Conservation (phyloP, 2,113 vertebrate genomes). For the Chloebia gouldiae region DNA sequence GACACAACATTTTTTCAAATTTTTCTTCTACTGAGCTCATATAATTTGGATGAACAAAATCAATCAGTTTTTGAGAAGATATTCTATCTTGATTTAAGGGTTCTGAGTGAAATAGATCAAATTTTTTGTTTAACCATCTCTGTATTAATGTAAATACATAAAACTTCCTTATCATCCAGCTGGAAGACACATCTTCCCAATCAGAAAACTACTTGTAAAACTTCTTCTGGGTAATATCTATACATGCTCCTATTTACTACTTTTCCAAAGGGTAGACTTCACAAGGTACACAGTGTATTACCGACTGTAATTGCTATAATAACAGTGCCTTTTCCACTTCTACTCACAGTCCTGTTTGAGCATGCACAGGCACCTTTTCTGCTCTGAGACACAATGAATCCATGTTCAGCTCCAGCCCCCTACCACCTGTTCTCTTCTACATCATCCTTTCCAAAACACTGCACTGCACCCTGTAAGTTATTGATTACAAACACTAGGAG, state of each 20-base stretch:
- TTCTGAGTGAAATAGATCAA: neutral
- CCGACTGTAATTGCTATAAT: no score
- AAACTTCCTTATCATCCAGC: neutral
- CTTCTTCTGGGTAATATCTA: neutral
- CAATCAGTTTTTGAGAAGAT: neutral
- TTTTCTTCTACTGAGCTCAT: neutral
- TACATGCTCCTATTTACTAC: rapidly evolving
- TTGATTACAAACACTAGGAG: neutral
- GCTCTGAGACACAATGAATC: neutral
- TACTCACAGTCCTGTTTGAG: neutral
- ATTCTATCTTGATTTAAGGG: neutral
- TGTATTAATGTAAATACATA: neutral
- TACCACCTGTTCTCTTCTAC: neutral
- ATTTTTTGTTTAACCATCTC: neutral
- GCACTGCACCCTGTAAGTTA: neutral
- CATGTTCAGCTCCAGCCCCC: neutral
- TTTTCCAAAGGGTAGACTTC: neutral
- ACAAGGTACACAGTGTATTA: neutral
- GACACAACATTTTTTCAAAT: neutral
- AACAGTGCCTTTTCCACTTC: neutral
- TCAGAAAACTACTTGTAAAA: neutral
- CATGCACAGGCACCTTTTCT: neutral
- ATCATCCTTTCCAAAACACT: neutral
- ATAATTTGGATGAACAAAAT: neutral
- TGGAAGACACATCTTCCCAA: neutral